Evolutionary conservation across 2,888 invertebrate species (phyloP), one percentile per base, ranked within the genome.

Genomic region (Caenorhabditis sp.): DNA sequence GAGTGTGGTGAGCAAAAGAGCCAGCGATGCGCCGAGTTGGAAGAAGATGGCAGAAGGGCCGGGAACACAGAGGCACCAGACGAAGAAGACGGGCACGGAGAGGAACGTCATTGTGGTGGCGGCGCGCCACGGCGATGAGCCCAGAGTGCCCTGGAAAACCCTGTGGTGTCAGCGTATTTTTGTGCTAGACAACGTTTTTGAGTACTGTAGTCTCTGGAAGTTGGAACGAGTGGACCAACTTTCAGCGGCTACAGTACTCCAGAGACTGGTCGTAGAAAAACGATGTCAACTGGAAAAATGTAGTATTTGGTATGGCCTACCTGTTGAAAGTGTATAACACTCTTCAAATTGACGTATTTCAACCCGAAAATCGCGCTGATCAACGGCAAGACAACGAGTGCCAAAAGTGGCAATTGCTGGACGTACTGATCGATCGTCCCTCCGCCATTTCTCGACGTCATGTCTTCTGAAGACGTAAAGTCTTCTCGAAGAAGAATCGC

Each of bases 71-170:
- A 81, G 62, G 53, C 79, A 79, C 82, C 82, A 82, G 8, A 81
- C 46, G 20, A 78, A 74, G 59, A 82, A 81, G 9, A 78, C 75
- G 5, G 82, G 81, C 7, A 75, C 32, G 5, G 79, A 70, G 15
- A 82, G 62, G 13, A 82, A 58, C 7, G 76, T 65, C 82, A 84
- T 82, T 11, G 77, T 71, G 27, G 74, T 61, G 30, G 82, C 83
- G 2, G 80, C 78, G n/a, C 83, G 63, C 83, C 83, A 84, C 7
- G 83, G 82, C 7, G 80, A 78, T 1, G 79, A 63, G 17, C 81
- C 79, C 13, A 82, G 52, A 3, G 80, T 80, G 26, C 83, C 83
- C 83, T 83, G 71, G 7, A 78, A 65, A 32, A 9, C 9, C 0
- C 2, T 5, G 20, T 1, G 35, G 32, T 32, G 17, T 32, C 32